Evolutionary conservation across 2,797 vertebrate genomes (phyloP).

Genomic region (Peromyscus melanophrys): DNA sequence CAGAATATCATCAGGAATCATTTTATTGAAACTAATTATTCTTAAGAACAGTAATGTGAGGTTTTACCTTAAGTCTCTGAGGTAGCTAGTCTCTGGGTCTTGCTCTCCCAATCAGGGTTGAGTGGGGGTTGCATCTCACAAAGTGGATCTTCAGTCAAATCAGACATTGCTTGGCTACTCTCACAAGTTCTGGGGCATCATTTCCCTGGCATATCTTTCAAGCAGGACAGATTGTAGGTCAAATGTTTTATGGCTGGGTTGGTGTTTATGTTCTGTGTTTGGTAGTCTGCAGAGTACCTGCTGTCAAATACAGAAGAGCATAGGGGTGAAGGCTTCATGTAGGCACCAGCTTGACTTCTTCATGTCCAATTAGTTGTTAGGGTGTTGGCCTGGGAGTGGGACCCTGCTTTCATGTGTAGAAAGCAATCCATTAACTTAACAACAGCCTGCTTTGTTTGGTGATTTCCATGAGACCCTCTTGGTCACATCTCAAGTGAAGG

Average conservation of each 20-base stretch:
- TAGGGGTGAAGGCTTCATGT: too few relatives aligned
- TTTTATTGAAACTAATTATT: neutral
- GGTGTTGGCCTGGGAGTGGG: too few relatives aligned
- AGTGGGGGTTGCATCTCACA: neutral
- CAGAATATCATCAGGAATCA: neutral
- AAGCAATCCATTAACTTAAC: neutral
- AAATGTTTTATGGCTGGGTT: too few relatives aligned
- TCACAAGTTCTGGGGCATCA: neutral
- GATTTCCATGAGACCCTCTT: neutral
- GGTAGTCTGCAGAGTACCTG: too few relatives aligned
- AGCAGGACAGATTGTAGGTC: neutral
- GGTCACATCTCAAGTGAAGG: neutral
- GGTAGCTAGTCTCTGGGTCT: neutral
- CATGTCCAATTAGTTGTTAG: too few relatives aligned
- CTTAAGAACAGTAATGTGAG: neutral
- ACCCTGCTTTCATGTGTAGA: too few relatives aligned
- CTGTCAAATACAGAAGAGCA: too few relatives aligned
- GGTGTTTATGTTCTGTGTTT: too few relatives aligned
- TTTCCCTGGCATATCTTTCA: neutral
- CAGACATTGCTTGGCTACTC: neutral
- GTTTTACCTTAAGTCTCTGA: neutral
- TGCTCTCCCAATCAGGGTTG: neutral
- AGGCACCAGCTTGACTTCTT: too few relatives aligned
- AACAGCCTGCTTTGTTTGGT: neutral
- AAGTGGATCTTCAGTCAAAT: neutral